phyloP scores from a whole-genome alignment of 2,113 vertebrate species.

The Potamarius usumacintae region DNA sequence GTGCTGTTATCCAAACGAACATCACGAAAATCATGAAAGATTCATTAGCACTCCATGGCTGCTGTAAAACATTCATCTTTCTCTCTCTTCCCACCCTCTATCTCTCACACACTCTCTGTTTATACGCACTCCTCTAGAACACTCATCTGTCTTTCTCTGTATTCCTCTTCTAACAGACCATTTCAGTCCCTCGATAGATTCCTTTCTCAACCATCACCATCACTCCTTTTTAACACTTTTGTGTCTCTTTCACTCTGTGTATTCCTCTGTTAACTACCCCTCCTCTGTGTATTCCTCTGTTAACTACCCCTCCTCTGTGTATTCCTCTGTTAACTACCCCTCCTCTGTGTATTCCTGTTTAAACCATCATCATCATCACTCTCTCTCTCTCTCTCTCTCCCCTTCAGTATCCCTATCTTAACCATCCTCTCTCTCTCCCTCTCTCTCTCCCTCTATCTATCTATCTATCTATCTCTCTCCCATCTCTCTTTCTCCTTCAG shows the following conservation, averaged over 20 bases:
- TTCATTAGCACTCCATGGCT: conserved; percentile 11
- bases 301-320: no score
- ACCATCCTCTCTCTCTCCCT: conserved; percentile 3
- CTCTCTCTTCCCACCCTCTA: neutral
- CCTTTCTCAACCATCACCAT: neutral
- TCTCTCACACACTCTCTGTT: neutral
- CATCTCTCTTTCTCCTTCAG: no score
- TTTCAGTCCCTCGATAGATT: no score
- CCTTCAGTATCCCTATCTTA: neutral
- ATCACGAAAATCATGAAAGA: conserved; percentile 1
- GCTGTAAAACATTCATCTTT: conserved; percentile 2
- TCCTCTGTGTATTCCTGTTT: neutral
- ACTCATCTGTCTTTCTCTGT: neutral
- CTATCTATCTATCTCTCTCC: no score
- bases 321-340: neutral
- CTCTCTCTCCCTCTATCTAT: no score
- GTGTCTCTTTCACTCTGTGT: neutral
- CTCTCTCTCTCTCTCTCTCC: neutral
- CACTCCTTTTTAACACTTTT: no score
- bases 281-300: neutral
- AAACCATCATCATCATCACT: no score
- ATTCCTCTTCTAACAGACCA: no score
- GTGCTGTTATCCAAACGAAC: neutral
- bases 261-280: neutral
- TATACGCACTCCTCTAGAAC: neutral